Percentiles rank a stretch among this genome's conserved stretches.
Evolutionary conservation across 1,140 invertebrate genomes (phyloP).

Genomic region (Nilaparvata lugens): DNA sequence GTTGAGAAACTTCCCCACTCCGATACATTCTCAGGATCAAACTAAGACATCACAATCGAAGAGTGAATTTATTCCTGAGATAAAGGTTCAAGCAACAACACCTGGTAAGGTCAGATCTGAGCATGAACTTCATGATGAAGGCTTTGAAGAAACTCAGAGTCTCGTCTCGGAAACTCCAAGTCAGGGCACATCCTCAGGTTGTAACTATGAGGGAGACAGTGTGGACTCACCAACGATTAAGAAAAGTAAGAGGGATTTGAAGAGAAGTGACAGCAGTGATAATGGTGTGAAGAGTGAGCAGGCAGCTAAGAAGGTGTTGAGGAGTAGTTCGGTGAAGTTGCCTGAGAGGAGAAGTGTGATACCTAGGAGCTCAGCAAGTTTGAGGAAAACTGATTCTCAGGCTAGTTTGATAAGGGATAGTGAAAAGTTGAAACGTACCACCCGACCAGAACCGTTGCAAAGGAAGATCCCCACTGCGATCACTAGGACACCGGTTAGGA

Average conservation of each 20-base stretch:
- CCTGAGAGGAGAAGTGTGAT: slow-evolving; percentile 28
- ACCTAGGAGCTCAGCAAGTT: slow-evolving; percentile 33
- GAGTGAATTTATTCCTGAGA: slow-evolving; percentile 37
- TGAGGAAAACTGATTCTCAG: slow-evolving; percentile 32
- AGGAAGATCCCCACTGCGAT: slow-evolving; percentile 15
- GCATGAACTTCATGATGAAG: slow-evolving; percentile 72
- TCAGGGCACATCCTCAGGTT: slow-evolving; percentile 63
- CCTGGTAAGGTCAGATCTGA: slow-evolving; percentile 38
- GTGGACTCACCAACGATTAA: slow-evolving; percentile 34
- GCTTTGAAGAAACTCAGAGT: slow-evolving; percentile 81
- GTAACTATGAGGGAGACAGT: slow-evolving; percentile 54
- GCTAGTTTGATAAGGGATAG: slow-evolving; percentile 17
- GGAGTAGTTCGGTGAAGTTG: slow-evolving; percentile 28
- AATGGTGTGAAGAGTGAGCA: slow-evolving; percentile 26
- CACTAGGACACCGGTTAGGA: background rate
- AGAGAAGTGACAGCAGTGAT: slow-evolving; percentile 29
- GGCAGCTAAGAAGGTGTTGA: slow-evolving; percentile 25
- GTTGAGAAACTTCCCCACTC: slow-evolving; percentile 4
- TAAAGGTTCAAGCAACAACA: slow-evolving; percentile 33
- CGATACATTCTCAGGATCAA: slow-evolving; percentile 6
- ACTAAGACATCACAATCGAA: slow-evolving; percentile 14
- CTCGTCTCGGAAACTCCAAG: slow-evolving; percentile 75
- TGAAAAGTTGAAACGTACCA: background rate
- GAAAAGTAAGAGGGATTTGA: slow-evolving; percentile 16
- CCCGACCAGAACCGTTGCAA: slow-evolving; percentile 7